These are phyloP conservation scores for Trachelus iudaicus DNA, from an alignment of 2,888 invertebrate genomes.

Conservation along the genomic window DNA sequence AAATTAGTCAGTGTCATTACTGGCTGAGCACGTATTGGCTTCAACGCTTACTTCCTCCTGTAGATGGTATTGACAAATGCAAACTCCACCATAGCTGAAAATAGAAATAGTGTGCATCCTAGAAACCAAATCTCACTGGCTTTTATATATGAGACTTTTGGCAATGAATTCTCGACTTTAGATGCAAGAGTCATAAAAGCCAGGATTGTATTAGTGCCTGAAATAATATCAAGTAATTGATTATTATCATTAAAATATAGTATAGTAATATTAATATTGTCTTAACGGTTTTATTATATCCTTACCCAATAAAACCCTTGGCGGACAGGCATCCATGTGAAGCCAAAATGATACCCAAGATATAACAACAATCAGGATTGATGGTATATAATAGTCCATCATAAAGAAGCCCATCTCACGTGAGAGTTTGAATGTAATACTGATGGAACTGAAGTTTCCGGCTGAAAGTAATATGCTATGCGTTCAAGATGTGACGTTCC, in stretches of 20 bases:
- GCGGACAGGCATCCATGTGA: slow-evolving; percentile 86
- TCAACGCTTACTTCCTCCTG: slow-evolving; percentile 77
- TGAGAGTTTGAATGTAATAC: slow-evolving; percentile 81
- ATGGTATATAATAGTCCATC: slow-evolving; percentile 90
- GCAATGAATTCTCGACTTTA: slow-evolving; percentile 84
- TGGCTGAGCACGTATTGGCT: background rate
- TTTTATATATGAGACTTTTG: slow-evolving; percentile 91
- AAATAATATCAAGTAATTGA: slow-evolving; percentile 35
- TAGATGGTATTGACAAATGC: slow-evolving; percentile 92
- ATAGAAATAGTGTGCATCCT: slow-evolving; percentile 85
- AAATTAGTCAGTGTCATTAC: background rate
- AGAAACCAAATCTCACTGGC: slow-evolving; percentile 92
- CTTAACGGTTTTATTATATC: background rate
- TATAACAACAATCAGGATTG: slow-evolving; percentile 85
- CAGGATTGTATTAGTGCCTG: slow-evolving; percentile 86
- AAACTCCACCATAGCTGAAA: slow-evolving; percentile 86
- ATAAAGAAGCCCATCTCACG: slow-evolving; percentile 88
- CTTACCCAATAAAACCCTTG: slow-evolving; percentile 82
- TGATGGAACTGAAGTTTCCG: slow-evolving; percentile 84
- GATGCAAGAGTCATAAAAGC: slow-evolving; percentile 89
- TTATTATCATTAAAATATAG: background rate
- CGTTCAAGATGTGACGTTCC: background rate
- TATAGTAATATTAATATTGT: background rate
- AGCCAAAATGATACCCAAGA: slow-evolving; percentile 93
- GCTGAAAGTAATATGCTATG: slow-evolving; percentile 68